These are phyloP conservation scores for Peromyscus maniculatus DNA, from an alignment of 2,113 vertebrate genomes.

Conservation along the genomic window DNA sequence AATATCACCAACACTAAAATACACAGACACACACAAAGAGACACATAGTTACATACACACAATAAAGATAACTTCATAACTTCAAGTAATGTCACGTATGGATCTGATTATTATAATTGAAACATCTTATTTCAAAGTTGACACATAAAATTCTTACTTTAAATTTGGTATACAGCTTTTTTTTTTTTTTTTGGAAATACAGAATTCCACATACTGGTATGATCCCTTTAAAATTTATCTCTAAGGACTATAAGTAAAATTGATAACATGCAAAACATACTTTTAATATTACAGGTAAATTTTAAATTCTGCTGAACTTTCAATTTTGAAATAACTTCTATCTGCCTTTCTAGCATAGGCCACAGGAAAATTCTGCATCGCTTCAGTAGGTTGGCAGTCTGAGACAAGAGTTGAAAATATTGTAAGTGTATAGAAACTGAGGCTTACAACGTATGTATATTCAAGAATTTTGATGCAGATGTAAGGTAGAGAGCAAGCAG, in stretches of 20 bases:
- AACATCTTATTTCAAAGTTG: neutral
- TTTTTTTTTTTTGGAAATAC: neutral
- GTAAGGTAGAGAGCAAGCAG: neutral
- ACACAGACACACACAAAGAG: neutral
- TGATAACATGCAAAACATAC: neutral
- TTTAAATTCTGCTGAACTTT: slow-evolving; percentile 16
- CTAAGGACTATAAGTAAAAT: neutral
- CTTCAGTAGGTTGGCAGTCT: neutral
- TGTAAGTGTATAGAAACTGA: neutral
- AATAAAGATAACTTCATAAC: neutral
- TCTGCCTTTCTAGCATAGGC: neutral
- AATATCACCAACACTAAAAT: neutral
- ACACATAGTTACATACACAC: neutral
- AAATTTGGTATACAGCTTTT: neutral
- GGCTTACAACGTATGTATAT: neutral
- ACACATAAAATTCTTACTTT: slow-evolving; percentile 30
- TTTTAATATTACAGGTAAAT: neutral
- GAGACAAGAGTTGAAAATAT: neutral
- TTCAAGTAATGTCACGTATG: neutral
- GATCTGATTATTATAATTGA: neutral
- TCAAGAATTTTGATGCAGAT: neutral
- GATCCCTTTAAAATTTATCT: neutral
- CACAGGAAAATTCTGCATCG: neutral
- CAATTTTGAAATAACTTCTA: neutral
- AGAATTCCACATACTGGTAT: neutral